Evolutionary conservation across 2,888 invertebrate species (phyloP).

Genomic region (Mythimna loreyi): DNA sequence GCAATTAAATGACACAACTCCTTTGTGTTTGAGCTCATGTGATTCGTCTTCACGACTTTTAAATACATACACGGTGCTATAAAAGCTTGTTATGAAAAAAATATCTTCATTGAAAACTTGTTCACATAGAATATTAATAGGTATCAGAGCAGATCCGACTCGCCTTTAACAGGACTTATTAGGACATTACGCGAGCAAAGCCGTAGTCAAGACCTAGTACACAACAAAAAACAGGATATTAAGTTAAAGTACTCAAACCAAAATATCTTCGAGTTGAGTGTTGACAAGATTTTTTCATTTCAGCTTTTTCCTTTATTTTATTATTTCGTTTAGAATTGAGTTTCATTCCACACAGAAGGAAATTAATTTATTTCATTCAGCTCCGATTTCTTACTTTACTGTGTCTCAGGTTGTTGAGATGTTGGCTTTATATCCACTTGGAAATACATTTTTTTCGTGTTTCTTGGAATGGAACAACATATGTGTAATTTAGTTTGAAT

Average conservation of each 20-base stretch:
- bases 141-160: too few species aligned
- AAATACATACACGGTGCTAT: too few species aligned
- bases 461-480: too few species aligned
- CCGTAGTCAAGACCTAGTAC: not conserved
- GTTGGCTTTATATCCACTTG: not conserved
- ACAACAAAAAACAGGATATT: not conserved
- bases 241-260: not conserved
- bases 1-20: too few species aligned
- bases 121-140: too few species aligned
- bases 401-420: not conserved
- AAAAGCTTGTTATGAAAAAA: too few species aligned
- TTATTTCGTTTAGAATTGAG: conserved; percentile 36
- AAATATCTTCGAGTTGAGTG: not conserved
- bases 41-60: too few species aligned
- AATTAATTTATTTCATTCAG: conserved; percentile 35
- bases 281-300: conserved; percentile 1
- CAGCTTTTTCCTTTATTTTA: conserved; percentile 9
- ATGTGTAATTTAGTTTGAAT: too few species aligned
- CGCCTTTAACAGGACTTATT: too few species aligned
- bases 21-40: too few species aligned
- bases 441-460: not conserved
- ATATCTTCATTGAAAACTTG: too few species aligned
- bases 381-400: conserved; percentile 14
- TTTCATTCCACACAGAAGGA: conserved; percentile 35
- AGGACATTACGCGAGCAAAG: not conserved